Evolutionary conservation across 2,888 invertebrate species (phyloP).

Genomic region (Megastigmus dorsalis): DNA sequence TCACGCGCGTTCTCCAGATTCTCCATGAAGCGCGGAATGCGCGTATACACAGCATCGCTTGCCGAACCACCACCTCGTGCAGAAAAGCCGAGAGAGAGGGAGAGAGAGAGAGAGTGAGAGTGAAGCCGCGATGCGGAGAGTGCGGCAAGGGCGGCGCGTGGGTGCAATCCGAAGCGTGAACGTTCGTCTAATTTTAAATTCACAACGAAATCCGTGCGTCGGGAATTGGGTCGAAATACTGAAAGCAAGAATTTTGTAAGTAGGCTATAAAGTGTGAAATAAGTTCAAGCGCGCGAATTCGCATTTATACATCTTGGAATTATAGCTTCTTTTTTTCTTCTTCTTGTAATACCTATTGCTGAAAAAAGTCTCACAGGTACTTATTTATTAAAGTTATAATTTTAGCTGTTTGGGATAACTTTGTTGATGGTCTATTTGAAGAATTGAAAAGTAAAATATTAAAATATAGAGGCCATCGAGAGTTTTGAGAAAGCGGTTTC

Average conservation of each 20-base stretch:
- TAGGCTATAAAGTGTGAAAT: constrained; percentile 40
- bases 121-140: neutral
- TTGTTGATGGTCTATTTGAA: too few species aligned
- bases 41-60: neutral
- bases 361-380: too few species aligned
- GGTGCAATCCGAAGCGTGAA: constrained; percentile 55
- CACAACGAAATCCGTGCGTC: constrained; percentile 28
- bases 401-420: too few species aligned
- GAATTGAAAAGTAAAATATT: neutral
- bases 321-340: too few species aligned
- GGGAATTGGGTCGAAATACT: constrained; percentile 65
- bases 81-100: neutral
- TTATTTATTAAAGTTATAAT: too few species aligned
- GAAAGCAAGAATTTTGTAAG: constrained; percentile 62
- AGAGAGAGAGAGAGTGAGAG: too few species aligned
- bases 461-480: too few species aligned
- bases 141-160: constrained; percentile 49
- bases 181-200: constrained; percentile 67
- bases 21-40: neutral
- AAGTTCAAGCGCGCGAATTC: constrained; percentile 46
- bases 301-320: neutral
- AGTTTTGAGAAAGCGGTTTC: neutral
- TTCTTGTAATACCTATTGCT: too few species aligned
- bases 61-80: constrained; percentile 6
- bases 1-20: too few species aligned